phyloP scores from a whole-genome alignment of 2,888 invertebrate genomes.

The Rhingia rostrata region DNA sequence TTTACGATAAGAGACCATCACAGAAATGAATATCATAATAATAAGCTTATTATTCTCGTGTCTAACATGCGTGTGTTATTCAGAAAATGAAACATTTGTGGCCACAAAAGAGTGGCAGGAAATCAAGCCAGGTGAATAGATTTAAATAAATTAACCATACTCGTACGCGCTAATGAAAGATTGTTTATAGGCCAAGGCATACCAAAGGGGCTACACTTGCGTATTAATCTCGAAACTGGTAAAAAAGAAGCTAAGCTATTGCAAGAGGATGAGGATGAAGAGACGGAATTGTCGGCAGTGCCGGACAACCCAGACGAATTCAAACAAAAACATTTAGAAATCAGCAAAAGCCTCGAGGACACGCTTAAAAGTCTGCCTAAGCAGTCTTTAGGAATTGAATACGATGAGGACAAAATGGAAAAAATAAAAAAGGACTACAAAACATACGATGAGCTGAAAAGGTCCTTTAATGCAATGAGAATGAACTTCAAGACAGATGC shows the following conservation, averaged over 20 bases:
- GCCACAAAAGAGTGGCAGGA: slow-evolving; percentile 87
- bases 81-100: slow-evolving; percentile 83
- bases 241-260: slow-evolving; percentile 89
- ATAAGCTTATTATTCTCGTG: slow-evolving; percentile 18
- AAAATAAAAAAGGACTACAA: slow-evolving; percentile 84
- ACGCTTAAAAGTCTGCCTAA: slow-evolving; percentile 82
- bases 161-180: background rate
- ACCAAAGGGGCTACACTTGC: slow-evolving; percentile 89
- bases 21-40: slow-evolving; percentile 47
- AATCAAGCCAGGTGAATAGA: slow-evolving; percentile 84
- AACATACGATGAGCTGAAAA: slow-evolving; percentile 87
- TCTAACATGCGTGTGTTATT: slow-evolving; percentile 53
- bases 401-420: slow-evolving; percentile 78
- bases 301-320: slow-evolving; percentile 67
- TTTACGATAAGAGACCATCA: background rate
- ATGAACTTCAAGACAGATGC: slow-evolving; percentile 87
- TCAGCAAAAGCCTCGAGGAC: slow-evolving; percentile 80
- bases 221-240: slow-evolving; percentile 90
- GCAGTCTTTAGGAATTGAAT: slow-evolving; percentile 78
- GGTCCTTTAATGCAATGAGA: slow-evolving; percentile 86
- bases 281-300: slow-evolving; percentile 63
- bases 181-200: slow-evolving; percentile 86
- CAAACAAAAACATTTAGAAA: slow-evolving; percentile 76
- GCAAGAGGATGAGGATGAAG: slow-evolving; percentile 83
- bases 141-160: slow-evolving; percentile 31